phyloP scores from a whole-genome alignment of 2,888 invertebrate species.

The Nesidiocoris tenuis region DNA sequence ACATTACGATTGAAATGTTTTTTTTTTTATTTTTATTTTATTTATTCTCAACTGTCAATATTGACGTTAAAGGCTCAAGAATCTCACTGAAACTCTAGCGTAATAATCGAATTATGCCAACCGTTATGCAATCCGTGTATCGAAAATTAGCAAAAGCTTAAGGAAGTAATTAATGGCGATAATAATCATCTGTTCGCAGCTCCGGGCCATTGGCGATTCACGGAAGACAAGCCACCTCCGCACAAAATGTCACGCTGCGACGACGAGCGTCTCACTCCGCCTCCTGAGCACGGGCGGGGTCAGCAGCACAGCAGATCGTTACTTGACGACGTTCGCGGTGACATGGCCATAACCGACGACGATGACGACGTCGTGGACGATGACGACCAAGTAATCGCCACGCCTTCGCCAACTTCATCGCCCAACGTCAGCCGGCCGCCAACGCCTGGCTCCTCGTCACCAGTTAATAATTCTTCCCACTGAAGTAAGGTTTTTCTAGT shows the following conservation, averaged over 20 bases:
- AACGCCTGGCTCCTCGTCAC: constrained; percentile 28
- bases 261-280: constrained; percentile 13
- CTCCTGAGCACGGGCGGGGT: constrained; percentile 1
- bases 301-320: constrained; percentile 10
- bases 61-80: too few relatives aligned
- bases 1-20: too few relatives aligned
- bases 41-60: too few relatives aligned
- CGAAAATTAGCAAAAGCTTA: too few relatives aligned
- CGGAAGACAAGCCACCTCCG: constrained; percentile 18
- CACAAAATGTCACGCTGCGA: constrained; percentile 22
- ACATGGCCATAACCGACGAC: constrained; percentile 36
- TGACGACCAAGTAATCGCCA: constrained; percentile 10
- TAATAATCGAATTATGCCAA: too few relatives aligned
- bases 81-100: too few relatives aligned
- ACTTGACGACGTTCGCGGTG: constrained; percentile 29
- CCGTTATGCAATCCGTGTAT: too few relatives aligned
- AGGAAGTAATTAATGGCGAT: too few relatives aligned
- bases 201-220: constrained; percentile 27
- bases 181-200: too few relatives aligned
- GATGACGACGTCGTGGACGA: constrained; percentile 16
- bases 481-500: neutral
- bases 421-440: constrained; percentile 28
- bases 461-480: neutral
- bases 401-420: constrained; percentile 32
- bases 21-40: too few relatives aligned